phyloP scores from a whole-genome alignment of 2,888 invertebrate genomes.

The Hyppa rectilinea region DNA sequence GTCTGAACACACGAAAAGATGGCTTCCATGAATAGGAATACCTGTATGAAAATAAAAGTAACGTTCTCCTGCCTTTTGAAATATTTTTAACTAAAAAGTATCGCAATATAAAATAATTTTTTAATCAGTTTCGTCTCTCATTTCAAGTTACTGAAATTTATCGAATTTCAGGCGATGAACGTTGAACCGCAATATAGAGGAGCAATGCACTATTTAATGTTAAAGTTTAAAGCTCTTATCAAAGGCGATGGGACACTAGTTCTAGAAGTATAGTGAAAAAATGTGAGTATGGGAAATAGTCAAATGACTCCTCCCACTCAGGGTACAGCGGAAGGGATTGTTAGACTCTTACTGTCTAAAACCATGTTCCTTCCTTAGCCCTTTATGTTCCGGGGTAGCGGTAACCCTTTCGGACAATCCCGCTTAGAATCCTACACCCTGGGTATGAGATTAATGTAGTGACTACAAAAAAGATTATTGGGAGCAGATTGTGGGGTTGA shows the following conservation, averaged over 20 bases:
- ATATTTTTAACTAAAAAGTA: not conserved
- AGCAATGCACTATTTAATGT: conserved; percentile 13
- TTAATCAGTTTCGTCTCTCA: conserved; percentile 4
- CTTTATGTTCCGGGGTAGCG: too few relatives aligned
- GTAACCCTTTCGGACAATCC: too few relatives aligned
- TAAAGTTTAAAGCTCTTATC: conserved; percentile 21
- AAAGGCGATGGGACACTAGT: not conserved
- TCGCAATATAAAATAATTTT: conserved; percentile 15
- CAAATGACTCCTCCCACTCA: too few relatives aligned
- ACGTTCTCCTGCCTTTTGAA: not conserved
- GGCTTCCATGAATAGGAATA: not conserved
- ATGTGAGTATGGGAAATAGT: too few relatives aligned
- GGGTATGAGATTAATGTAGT: not conserved
- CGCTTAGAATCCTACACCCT: too few relatives aligned
- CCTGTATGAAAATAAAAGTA: not conserved
- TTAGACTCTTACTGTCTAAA: too few relatives aligned
- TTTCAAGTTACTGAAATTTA: conserved; percentile 4
- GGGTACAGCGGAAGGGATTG: too few relatives aligned
- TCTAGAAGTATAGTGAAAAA: not conserved
- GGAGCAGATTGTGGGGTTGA: too few relatives aligned
- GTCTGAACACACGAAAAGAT: conserved; percentile 5
- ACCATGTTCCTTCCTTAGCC: too few relatives aligned
- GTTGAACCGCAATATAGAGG: conserved; percentile 8
- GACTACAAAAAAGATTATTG: not conserved
- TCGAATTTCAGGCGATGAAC: conserved; percentile 8